Evolutionary conservation across 2,888 invertebrate species (phyloP).

Genomic region (Protophormia terraenovae): DNA sequence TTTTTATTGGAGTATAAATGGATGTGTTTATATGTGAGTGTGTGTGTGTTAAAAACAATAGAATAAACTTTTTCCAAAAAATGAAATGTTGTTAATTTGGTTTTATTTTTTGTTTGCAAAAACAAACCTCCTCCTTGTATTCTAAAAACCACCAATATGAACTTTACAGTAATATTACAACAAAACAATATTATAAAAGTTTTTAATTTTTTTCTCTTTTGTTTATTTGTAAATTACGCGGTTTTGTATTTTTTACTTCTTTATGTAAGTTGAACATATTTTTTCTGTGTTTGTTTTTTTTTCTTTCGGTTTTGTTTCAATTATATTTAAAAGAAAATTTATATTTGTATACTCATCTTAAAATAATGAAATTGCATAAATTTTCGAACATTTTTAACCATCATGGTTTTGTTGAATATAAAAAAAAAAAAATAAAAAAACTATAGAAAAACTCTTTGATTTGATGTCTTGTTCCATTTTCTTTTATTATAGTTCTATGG

Average conservation of each 20-base stretch:
- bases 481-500: not conserved
- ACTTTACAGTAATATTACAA: not conserved
- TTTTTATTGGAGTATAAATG: conserved; percentile 17
- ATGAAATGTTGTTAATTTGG: conserved; percentile 57
- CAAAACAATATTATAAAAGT: conserved; percentile 30
- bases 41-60: conserved; percentile 21
- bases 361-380: conserved; percentile 52
- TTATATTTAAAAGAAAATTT: too few relatives aligned
- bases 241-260: not conserved
- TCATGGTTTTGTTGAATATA: too few relatives aligned
- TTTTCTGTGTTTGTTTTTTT: not conserved
- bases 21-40: not conserved
- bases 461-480: too few relatives aligned
- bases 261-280: not conserved
- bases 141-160: not conserved
- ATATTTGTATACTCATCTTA: conserved; percentile 21
- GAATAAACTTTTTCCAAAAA: conserved; percentile 24
- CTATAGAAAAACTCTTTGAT: too few relatives aligned
- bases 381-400: not conserved
- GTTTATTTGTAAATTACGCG: not conserved
- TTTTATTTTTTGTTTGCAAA: conserved; percentile 24
- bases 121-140: conserved; percentile 12
- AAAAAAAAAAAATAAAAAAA: too few relatives aligned
- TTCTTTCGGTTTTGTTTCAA: not conserved
- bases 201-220: not conserved